Evolutionary conservation across 2,797 vertebrate genomes (phyloP).

Genomic region (Botia kubotai): DNA sequence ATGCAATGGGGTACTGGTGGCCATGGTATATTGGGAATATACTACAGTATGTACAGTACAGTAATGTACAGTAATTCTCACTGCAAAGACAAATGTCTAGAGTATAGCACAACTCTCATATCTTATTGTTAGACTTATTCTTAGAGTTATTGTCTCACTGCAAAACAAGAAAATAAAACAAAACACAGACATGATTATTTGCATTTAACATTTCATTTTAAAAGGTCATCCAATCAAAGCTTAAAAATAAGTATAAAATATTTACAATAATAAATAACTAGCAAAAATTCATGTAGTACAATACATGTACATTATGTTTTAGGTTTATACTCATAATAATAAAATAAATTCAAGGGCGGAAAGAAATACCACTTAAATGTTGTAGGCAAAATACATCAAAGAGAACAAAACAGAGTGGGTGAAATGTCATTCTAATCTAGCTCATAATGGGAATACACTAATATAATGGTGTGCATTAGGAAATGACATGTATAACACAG

Average conservation of each 20-base stretch:
- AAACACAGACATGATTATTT: conserved; percentile 3
- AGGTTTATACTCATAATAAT: neutral
- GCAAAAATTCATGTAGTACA: neutral
- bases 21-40: too few species aligned
- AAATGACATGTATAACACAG: conserved; percentile 18
- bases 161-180: neutral
- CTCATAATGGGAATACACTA: conserved; percentile 1
- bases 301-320: neutral
- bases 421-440: conserved; percentile 4
- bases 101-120: too few species aligned
- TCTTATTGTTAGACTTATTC: neutral
- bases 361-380: neutral
- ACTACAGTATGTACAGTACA: too few species aligned
- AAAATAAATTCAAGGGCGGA: neutral
- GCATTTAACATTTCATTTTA: conserved; percentile 1
- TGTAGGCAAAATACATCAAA: neutral
- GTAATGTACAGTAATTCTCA: too few species aligned
- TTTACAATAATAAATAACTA: neutral
- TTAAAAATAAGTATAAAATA: neutral
- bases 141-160: too few species aligned
- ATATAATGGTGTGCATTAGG: conserved; percentile 26
- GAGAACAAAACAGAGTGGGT: neutral
- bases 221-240: neutral
- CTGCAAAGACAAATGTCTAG: too few species aligned
- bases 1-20: too few species aligned